These are phyloP conservation scores for Arge pagana DNA, from an alignment of 2,888 invertebrate species.

Conservation along the genomic window DNA sequence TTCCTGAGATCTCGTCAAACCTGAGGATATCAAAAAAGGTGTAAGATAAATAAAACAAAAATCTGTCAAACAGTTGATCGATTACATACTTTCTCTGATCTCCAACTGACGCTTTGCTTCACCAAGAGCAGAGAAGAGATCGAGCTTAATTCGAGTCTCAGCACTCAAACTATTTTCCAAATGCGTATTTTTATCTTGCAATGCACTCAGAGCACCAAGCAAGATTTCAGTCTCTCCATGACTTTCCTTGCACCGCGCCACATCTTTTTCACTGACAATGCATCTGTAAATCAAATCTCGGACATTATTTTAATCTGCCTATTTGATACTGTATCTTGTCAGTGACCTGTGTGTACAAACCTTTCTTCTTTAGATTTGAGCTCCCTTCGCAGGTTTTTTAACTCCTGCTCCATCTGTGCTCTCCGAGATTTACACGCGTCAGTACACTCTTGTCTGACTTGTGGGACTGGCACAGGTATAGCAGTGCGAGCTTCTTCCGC, in stretches of 20 bases:
- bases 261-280: slow-evolving; percentile 48
- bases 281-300: slow-evolving; percentile 35
- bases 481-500: slow-evolving; percentile 59
- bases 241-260: slow-evolving; percentile 63
- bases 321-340: neutral
- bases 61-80: neutral
- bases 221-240: slow-evolving; percentile 76
- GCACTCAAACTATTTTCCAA: slow-evolving; percentile 93
- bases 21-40: slow-evolving; percentile 60
- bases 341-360: slow-evolving; percentile 45
- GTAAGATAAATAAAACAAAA: slow-evolving; percentile 7
- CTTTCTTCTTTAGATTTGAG: slow-evolving; percentile 71
- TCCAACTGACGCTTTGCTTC: slow-evolving; percentile 91
- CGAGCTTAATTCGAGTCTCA: slow-evolving; percentile 96
- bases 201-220: slow-evolving; percentile 76
- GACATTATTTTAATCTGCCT: no score
- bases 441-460: slow-evolving; percentile 65
- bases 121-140: slow-evolving; percentile 95
- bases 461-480: slow-evolving; percentile 52
- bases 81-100: slow-evolving; percentile 78
- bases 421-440: slow-evolving; percentile 70
- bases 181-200: slow-evolving; percentile 90
- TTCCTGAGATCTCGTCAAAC: slow-evolving; percentile 80
- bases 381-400: slow-evolving; percentile 69
- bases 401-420: slow-evolving; percentile 71